Evolutionary conservation across 2,888 invertebrate species (phyloP), one percentile per base, ranked within the genome.

Genomic region (Bibio marci): DNA sequence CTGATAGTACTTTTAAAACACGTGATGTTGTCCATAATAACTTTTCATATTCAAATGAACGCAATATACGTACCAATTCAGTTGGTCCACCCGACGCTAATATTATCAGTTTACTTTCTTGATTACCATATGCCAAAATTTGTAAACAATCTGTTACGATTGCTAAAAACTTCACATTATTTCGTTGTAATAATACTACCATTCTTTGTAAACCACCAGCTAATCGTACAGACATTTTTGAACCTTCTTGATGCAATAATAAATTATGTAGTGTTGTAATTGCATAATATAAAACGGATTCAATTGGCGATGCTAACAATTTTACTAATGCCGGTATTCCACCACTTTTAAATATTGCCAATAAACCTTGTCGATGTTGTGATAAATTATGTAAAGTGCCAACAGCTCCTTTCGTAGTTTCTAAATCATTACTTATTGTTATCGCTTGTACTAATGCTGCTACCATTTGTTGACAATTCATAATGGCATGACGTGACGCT

Each of bases 81-180:
- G 85, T 83, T 3, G 95, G 94, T 14, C 95, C 95, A 57, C 94
- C 94, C 42, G 91, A 87, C 1, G 94, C 92, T 38, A 95, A 70
- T 53, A 97, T 95, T 49, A 95, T 94, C 41, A 95, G 64, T 63
- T 98, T 97, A 62, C 91, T 92, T 60, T 98, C 95, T 59, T 94
- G 94, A 62, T 95, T 94, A 19, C 94, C 95, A 55, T 91, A 95
- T 1, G 97, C 94, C 58, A 98, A 68, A 56, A 97, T 94, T 66
- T 97, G 95, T 42, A 98, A 73, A 57, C 97, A 98, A 63, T 99
- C 98, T 0, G 97, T 95, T 12, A 97, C 94, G 57, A 97, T 94
- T 31, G 97, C 95, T 53, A 98, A 68, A 62, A 98, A 95, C 65
- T 97, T 97, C 31, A 92, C 92, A 58, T 97, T 95, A 64, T 95